phyloP scores from a whole-genome alignment of 1,140 invertebrate species.

The Microplitis demolitor region DNA sequence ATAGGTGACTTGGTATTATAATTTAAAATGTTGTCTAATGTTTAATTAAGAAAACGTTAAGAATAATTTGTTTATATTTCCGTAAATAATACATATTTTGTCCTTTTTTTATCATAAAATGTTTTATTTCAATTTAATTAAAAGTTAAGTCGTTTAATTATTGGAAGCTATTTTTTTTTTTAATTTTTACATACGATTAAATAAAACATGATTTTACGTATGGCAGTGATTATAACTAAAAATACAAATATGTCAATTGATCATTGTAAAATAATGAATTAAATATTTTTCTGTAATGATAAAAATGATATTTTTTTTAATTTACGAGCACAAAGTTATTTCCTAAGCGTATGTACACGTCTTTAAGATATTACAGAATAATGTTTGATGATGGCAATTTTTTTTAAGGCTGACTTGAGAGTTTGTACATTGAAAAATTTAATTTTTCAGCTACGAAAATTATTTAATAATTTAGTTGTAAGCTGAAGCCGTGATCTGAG shows the following conservation, averaged over 20 bases:
- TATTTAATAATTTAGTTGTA: slow-evolving; percentile 54
- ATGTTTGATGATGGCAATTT: neutral
- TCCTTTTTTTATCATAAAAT: no score
- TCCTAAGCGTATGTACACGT: slow-evolving; percentile 2
- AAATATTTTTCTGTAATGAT: no score
- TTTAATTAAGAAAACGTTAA: no score
- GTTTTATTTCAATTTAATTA: no score
- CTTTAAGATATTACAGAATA: neutral
- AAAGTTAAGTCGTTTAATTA: no score
- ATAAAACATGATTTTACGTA: neutral
- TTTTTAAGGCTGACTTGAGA: slow-evolving; percentile 18
- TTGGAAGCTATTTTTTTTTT: neutral
- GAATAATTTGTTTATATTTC: no score
- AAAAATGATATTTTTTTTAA: neutral
- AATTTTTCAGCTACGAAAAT: slow-evolving; percentile 55
- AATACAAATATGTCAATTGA: neutral
- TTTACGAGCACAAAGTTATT: neutral
- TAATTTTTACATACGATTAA: neutral
- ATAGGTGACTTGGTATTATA: no score
- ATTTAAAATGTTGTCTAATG: no score
- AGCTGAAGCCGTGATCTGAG: slow-evolving; percentile 47
- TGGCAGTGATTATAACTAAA: neutral
- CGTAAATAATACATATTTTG: no score
- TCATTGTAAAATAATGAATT: no score
- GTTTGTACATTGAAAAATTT: slow-evolving; percentile 46